These are phyloP conservation scores for Oceanites oceanicus DNA, from an alignment of 2,113 vertebrate genomes.

Conservation along the genomic window DNA sequence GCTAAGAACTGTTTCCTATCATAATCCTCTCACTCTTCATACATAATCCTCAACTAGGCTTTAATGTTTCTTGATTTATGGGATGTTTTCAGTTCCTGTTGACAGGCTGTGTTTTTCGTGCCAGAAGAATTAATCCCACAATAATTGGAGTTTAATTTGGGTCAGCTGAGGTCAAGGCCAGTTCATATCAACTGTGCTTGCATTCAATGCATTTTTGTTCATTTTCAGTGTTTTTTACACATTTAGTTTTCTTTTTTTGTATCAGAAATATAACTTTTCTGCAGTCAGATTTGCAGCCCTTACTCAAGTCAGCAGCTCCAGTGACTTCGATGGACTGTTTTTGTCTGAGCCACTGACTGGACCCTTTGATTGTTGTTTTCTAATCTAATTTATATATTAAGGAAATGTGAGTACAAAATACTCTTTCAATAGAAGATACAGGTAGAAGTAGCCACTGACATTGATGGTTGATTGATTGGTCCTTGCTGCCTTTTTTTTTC, in stretches of 20 bases:
- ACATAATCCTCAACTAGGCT: constrained; percentile 32
- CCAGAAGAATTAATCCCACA: constrained; percentile 14
- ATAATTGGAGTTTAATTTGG: constrained; percentile 2
- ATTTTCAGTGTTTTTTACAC: background rate
- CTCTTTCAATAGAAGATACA: background rate
- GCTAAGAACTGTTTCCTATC: constrained; percentile 25
- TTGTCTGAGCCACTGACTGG: background rate
- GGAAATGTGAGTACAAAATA: background rate
- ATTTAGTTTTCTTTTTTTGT: background rate
- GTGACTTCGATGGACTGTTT: background rate
- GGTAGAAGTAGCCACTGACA: background rate
- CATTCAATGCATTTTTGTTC: background rate
- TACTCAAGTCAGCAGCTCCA: background rate
- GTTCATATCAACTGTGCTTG: background rate
- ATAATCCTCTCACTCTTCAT: constrained; percentile 25
- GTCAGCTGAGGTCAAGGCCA: background rate
- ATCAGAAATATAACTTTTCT: background rate
- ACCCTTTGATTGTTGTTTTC: background rate
- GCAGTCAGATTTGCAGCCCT: background rate
- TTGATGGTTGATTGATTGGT: background rate
- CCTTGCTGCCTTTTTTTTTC: background rate
- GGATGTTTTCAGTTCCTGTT: constrained; percentile 22
- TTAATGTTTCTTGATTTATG: constrained; percentile 24
- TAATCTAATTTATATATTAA: background rate
- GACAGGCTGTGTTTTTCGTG: constrained; percentile 35